phyloP scores from a whole-genome alignment of 2,888 invertebrate genomes.

The Disparrhopalites patrizii region DNA sequence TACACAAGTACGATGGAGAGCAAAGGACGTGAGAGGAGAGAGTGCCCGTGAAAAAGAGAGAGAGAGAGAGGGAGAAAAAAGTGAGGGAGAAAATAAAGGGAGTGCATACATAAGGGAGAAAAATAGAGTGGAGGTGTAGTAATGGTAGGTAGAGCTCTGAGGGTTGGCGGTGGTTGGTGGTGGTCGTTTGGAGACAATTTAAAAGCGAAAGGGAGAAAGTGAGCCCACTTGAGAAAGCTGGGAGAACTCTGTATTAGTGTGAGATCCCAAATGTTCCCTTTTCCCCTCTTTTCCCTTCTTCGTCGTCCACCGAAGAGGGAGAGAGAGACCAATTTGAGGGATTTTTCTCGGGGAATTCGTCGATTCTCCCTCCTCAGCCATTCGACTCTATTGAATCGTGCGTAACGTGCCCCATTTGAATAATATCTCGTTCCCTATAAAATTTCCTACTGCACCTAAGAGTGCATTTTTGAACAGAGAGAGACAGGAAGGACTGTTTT shows the following conservation, averaged over 20 bases:
- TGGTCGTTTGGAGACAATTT: conserved; percentile 3
- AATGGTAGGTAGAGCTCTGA: too few species aligned
- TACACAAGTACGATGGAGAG: too few species aligned
- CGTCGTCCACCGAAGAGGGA: conserved; percentile 5
- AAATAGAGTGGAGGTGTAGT: too few species aligned
- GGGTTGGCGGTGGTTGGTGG: not conserved
- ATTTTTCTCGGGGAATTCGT: conserved; percentile 25
- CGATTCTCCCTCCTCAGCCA: not conserved
- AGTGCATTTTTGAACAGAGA: conserved; percentile 8
- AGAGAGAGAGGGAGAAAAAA: too few species aligned
- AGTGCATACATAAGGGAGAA: too few species aligned
- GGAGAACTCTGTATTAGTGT: conserved; percentile 3
- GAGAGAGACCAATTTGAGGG: conserved; percentile 24
- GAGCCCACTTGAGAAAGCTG: not conserved
- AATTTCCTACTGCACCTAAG: conserved; percentile 6
- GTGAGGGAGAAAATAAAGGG: too few species aligned
- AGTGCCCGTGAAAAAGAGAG: too few species aligned
- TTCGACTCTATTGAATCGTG: conserved; percentile 31
- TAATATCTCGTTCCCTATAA: conserved; percentile 19
- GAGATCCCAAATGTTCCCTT: not conserved
- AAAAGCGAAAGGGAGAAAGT: conserved; percentile 8
- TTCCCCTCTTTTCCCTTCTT: not conserved
- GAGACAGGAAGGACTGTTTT: conserved; percentile 5
- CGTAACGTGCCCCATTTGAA: conserved; percentile 29
- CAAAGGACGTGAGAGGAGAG: too few species aligned